Evolutionary conservation across 2,888 invertebrate genomes (phyloP), one percentile per base, ranked within the genome.

Genomic region (Phengaris alcon): DNA sequence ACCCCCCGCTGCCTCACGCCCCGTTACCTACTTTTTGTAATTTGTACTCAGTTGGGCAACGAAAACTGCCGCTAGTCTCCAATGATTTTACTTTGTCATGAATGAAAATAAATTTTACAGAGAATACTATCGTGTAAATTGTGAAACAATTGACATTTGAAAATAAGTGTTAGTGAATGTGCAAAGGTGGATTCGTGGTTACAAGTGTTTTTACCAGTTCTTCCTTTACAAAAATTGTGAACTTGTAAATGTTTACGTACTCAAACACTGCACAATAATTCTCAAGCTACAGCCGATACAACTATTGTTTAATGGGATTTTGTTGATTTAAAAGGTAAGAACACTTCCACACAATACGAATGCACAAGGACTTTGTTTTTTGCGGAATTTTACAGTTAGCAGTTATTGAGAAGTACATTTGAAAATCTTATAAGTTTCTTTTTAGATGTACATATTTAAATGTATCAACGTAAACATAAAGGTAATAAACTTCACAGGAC

Each of bases 281-380:
- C 80, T 82, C 80, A 84, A 83, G 83, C 83, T 86, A 84, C 84
- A 84, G 84, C 84, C 84, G 87, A 84, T 84, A 83, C 84, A 85
- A 83, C 88, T 82, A 85, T 84, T 86, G 85, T 88, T 92, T 91
- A 89, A 93, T 93, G 93, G 91, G 93, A 92, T 90, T 88, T 92
- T 91, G 91, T 87, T 93, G 88, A 91, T 86, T 84, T 86, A 87
- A 52, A 88, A 92, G 92, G 92, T 92, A 84, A 84, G 87, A 73
- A 15, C 51, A 48, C 57, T 69, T 44, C 12, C 35, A 51, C 51
- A 15, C 8, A 52, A 46, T 15, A 69, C 22, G 9, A 48, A 13
- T 35, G n/a, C 69, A n/a, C n/a, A 9, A 9, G 9, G 48, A n/a
- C 48, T 69, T 68, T 3, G 7, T 13, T 74, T 48, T 22, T 74